Conservation (phyloP, 2,797 vertebrate species). For the Manis pentadactyla region DNA sequence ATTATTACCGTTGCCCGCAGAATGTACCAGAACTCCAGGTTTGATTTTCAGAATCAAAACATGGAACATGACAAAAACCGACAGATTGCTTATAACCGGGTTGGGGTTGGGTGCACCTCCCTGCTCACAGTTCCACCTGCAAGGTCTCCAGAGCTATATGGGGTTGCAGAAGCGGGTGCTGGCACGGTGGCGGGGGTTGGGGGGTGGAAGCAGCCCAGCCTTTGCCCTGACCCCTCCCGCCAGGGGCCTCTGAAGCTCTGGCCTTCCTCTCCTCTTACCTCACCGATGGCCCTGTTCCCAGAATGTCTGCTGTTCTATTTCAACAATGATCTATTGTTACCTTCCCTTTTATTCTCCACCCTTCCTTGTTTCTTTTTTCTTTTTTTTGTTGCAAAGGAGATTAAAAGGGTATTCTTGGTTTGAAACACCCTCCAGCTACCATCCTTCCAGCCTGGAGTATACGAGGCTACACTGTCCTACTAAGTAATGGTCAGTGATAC, state of each 20-base stretch:
- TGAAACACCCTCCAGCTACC: neutral
- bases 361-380: neutral
- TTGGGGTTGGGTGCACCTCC: neutral
- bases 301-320: neutral
- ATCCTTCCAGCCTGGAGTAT: neutral
- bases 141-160: neutral
- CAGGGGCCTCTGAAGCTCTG: conserved; percentile 23
- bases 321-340: conserved; percentile 47
- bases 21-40: neutral
- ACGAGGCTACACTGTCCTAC: neutral
- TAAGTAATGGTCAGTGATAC: neutral
- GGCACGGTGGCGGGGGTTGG: neutral
- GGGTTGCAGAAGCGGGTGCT: neutral
- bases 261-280: neutral
- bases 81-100: neutral
- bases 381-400: conserved; percentile 47
- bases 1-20: neutral
- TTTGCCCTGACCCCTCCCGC: neutral
- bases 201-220: neutral
- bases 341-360: neutral
- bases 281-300: neutral
- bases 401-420: neutral
- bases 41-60: conserved; percentile 40
- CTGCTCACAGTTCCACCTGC: neutral
- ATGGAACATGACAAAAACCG: neutral